Base-by-base conservation (phyloP, 2,888 invertebrate species). In the Neelides folsomi region DNA sequence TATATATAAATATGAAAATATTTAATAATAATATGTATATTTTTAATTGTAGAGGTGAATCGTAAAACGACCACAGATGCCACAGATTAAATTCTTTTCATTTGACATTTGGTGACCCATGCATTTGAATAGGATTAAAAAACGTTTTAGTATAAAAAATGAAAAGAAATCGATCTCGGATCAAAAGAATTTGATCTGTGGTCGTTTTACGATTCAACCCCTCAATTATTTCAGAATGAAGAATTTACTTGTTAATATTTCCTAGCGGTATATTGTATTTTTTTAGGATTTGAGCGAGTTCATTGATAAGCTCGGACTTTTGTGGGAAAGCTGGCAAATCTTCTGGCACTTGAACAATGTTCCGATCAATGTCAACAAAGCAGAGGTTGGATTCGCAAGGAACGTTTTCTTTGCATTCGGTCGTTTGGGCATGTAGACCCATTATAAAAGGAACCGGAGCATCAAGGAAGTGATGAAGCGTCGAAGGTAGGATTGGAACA, bases 401-500 rank as follows among this genome's bases (percentile, higher is more conserved):
- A 40, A 62, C 56, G 46, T 56, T 56, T 38, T 63, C 61, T 47
- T 57, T 58, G 18, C 58, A 57, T 27, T 60, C 60, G 13, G 57
- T 56, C 27, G 56, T 55, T 38, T 53, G 58, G 8, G 60, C 65
- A 58, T 79, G 79, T 36, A 82, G 70, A 68, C 97, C 98, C 97
- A 98, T 98, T 55, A 99, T 84, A 72, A 93, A 99, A 36, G 98
- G 98, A 49, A 98, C 95, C 0, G 98, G 98, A 5, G 98, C 98
- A 73, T 99, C 98, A 44, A 98, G 77, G 72, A 98, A 98, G 69
- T 95, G 93, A 70, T 89, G 85, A 56, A 94, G 75, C 15, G 89
- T 85, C 47, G 93, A 87, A 1, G 98, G 98, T 66, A 98, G 75
- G 67, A 98, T 94, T 27, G 98, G 98, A 55, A 97, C 98, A 72